A percentile compares a stretch with the other conserved stretches of the same genome.
Conservation (phyloP, 1,140 invertebrate genomes). For the Dendroctonus valens region DNA sequence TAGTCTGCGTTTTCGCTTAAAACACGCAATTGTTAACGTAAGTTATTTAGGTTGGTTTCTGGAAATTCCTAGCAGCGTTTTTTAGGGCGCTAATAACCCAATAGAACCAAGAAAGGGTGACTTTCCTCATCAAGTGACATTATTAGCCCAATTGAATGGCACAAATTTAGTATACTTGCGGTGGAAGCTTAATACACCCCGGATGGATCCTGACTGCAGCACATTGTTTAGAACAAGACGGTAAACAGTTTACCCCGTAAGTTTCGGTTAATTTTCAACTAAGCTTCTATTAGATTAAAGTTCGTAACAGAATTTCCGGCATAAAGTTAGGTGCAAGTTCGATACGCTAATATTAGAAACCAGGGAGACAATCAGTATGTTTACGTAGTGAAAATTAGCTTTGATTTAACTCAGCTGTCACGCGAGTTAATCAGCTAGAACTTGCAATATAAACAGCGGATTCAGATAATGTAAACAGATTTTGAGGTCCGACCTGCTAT, state of each 20-base stretch:
- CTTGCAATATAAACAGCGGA: no score
- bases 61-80: neutral
- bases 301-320: conserved; percentile 22
- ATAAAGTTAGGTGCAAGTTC: conserved; percentile 6
- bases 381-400: conserved; percentile 1
- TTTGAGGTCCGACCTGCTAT: no score
- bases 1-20: neutral
- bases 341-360: conserved; percentile 4
- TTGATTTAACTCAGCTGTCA: no score
- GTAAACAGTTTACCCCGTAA: conserved; percentile 33
- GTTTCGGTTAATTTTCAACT: conserved; percentile 26
- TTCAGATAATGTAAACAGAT: no score
- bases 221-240: conserved; percentile 49
- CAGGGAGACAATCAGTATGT: conserved; percentile 5
- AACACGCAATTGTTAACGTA: neutral
- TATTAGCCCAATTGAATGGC: conserved; percentile 38
- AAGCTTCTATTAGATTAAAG: conserved; percentile 27
- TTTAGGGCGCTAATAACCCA: conserved; percentile 44
- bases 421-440: no score
- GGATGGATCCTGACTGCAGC: conserved; percentile 52
- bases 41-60: neutral
- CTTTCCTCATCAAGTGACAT: conserved; percentile 47
- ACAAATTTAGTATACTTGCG: conserved; percentile 48
- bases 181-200: conserved; percentile 50
- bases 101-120: conserved; percentile 43